Conservation (phyloP, 2,113 vertebrate species). For the Xiphophorus couchianus region DNA sequence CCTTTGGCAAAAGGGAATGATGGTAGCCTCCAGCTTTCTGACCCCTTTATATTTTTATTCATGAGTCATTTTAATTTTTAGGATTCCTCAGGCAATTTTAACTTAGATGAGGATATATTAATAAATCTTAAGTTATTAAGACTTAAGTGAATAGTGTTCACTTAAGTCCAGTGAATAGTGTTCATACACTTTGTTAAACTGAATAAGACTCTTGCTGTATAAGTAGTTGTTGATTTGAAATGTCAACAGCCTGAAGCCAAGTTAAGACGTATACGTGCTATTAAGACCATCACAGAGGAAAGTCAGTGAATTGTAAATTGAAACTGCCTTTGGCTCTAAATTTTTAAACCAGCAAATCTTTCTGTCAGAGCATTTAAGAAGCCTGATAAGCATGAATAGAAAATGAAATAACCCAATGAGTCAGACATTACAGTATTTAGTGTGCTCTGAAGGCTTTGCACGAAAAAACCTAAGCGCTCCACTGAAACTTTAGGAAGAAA, state of each 20-base stretch:
- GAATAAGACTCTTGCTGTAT: background rate
- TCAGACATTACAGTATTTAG: conserved; percentile 41
- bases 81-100: background rate
- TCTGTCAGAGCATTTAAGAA: conserved; percentile 28
- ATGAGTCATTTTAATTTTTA: conserved; percentile 9
- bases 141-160: no score
- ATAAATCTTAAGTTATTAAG: conserved; percentile 24
- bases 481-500: background rate
- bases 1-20: background rate
- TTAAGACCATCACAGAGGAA: conserved; percentile 36
- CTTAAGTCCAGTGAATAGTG: conserved; percentile 20
- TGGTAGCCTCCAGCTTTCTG: conserved; percentile 8
- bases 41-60: conserved; percentile 8
- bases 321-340: conserved; percentile 31
- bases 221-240: conserved; percentile 42
- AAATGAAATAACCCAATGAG: conserved; percentile 42
- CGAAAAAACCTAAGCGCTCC: conserved; percentile 1
- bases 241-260: conserved; percentile 48
- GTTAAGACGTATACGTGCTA: conserved; percentile 45
- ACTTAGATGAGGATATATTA: conserved; percentile 7
- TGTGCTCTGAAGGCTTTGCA: background rate
- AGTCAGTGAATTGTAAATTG: conserved; percentile 37
- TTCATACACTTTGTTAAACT: background rate
- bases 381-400: conserved; percentile 40
- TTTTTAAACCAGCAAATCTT: conserved; percentile 36